Base-by-base conservation (phyloP, 2,113 vertebrate species). In the Limanda limanda region DNA sequence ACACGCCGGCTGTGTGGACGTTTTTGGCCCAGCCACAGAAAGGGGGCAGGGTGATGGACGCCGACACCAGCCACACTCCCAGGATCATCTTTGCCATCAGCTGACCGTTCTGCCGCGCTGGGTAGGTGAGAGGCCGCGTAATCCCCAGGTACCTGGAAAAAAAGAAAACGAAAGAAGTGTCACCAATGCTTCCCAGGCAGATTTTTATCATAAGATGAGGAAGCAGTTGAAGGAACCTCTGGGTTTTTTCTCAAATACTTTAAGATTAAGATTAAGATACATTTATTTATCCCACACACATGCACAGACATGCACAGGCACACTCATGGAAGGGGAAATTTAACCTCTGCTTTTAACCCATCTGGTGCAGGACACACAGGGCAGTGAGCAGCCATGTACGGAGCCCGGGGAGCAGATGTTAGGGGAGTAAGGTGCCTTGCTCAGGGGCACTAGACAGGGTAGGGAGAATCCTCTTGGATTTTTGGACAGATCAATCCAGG, bases 21-120 rank as follows among this genome's bases (percentile, higher is more conserved):
- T 95, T 95, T 84, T 95, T 92, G 47, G 95, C 95, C 95, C 94
- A 95, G 72, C 95, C 95, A 1, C 94, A 95, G 89, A 95, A 95
- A 27, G 95, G 95, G 2, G 95, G 95, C 68, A 95, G 86, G 9
- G 95, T 95, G 83, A 95, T 95, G 74, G 95, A 95, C 14, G 95
- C 95, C 1, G 95, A 95, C 54, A 84, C 94, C 78, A 95, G 85
- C 95, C 95, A 95, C 74, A 95, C 94, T 10, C 94, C 94, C 74
- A 94, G 78, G 82, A 95, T 95, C 95, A 95, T 95, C 89, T 95
- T 95, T 1, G 95, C 95, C 94, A 95, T 95, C 75, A 95, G 90
- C 80, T 95, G 92, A 27, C 95, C 95, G 0, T 95, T 95, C 91
- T 95, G 95, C 8, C 95, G 89, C 0, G 94, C 95, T 3, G 95